phyloP scores from a whole-genome alignment of 2,888 invertebrate species.

The Leptogaster cylindrica region DNA sequence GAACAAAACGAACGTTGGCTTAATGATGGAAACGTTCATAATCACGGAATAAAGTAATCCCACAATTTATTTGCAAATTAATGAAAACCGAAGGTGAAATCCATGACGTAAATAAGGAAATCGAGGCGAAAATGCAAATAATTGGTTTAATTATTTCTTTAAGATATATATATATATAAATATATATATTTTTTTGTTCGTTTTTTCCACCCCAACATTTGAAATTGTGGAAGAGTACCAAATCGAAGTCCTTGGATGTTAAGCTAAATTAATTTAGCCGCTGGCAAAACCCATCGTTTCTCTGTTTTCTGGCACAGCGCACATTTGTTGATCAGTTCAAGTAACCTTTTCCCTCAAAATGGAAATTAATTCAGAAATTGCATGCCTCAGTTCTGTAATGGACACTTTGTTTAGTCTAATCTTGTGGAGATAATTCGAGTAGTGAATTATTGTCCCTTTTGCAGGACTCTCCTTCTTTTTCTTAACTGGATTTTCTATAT shows the following conservation, averaged over 20 bases:
- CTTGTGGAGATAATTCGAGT: not conserved
- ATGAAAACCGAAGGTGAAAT: constrained; percentile 23
- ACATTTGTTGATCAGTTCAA: not conserved
- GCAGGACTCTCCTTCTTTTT: not conserved
- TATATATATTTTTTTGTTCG: no score
- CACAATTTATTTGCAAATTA: constrained; percentile 31
- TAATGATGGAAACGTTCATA: constrained; percentile 21
- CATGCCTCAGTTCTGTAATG: constrained; percentile 2
- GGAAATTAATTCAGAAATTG: constrained; percentile 27
- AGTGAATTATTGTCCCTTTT: constrained; percentile 1
- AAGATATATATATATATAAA: no score
- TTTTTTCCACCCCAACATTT: not conserved
- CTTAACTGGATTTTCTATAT: not conserved
- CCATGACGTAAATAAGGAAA: not conserved
- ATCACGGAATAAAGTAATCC: constrained; percentile 26
- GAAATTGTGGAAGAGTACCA: not conserved
- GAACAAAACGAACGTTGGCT: not conserved
- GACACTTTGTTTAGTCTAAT: not conserved
- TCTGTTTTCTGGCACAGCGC: not conserved
- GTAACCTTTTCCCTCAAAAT: not conserved
- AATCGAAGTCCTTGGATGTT: not conserved
- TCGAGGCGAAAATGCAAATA: constrained; percentile 16
- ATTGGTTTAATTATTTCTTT: constrained; percentile 33
- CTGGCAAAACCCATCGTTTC: not conserved
- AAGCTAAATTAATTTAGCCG: constrained; percentile 11